Conservation (phyloP, 2,797 vertebrate genomes). For the Eutrigla gurnardus region DNA sequence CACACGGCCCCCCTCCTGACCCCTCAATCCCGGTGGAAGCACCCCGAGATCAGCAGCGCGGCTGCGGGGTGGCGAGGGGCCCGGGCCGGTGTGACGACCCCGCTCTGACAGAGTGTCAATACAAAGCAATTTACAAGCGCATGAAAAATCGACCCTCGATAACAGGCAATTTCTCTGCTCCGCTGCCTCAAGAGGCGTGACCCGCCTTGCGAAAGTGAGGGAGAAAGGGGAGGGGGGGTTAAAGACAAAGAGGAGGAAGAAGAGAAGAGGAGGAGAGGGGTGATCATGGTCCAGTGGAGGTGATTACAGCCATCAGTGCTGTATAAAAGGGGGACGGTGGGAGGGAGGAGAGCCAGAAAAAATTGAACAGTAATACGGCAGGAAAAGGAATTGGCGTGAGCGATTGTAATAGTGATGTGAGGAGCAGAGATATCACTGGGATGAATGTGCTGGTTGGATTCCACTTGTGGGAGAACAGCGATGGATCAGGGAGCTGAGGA, state of each 20-base stretch:
- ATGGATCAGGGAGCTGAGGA: conserved; percentile 13
- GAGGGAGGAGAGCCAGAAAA: conserved; percentile 21
- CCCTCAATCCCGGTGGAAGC: conserved; percentile 56
- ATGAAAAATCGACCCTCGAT: conserved; percentile 94
- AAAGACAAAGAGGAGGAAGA: conserved; percentile 52
- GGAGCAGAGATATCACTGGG: conserved; percentile 49
- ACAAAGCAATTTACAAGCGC: conserved; percentile 96
- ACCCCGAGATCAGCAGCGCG: conserved; percentile 58
- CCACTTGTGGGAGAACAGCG: conserved; percentile 11
- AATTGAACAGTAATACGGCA: conserved; percentile 55
- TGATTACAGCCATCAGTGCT: conserved; percentile 73
- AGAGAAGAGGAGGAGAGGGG: conserved; percentile 57
- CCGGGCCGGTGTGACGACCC: conserved; percentile 88
- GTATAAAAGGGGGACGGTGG: neutral
- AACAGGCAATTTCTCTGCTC: conserved; percentile 97
- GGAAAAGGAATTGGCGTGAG: conserved; percentile 34
- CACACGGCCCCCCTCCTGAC: conserved; percentile 41
- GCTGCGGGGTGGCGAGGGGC: conserved; percentile 67
- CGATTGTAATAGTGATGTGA: conserved; percentile 60
- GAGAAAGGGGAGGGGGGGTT: neutral
- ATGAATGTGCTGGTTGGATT: conserved; percentile 48
- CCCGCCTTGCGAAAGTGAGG: conserved; percentile 57
- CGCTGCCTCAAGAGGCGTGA: conserved; percentile 84
- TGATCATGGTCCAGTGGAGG: conserved; percentile 73
- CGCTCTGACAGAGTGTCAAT: conserved; percentile 94